These are phyloP conservation scores for Drosophila prostipennis DNA, from an alignment of 2,888 invertebrate genomes.

Conservation along the genomic window DNA sequence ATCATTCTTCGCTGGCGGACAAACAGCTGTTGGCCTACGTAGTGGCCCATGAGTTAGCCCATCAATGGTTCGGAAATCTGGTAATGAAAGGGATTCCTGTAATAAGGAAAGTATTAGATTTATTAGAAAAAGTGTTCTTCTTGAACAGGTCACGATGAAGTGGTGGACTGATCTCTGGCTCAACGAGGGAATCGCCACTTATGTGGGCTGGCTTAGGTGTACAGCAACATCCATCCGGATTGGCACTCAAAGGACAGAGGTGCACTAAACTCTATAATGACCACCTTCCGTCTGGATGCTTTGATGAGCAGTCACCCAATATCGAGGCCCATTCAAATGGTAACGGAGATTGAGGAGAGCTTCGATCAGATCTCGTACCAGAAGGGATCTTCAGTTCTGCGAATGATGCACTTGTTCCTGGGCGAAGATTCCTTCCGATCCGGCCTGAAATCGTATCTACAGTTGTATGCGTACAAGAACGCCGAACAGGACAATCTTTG, in stretches of 20 bases:
- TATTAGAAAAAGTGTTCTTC: no score
- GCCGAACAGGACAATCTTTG: constrained; percentile 94
- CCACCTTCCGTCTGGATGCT: constrained; percentile 89
- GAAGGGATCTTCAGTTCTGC: constrained; percentile 92
- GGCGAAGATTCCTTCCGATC: constrained; percentile 89
- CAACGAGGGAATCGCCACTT: constrained; percentile 91
- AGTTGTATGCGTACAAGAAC: constrained; percentile 87
- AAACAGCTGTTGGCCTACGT: constrained; percentile 86
- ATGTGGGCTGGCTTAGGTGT: constrained; percentile 87
- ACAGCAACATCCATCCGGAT: constrained; percentile 87
- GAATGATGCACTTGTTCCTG: constrained; percentile 95
- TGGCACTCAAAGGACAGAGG: constrained; percentile 87
- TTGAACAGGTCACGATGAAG: constrained; percentile 87
- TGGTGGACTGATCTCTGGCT: constrained; percentile 94
- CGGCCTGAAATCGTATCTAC: constrained; percentile 88
- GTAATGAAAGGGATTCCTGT: constrained; percentile 66
- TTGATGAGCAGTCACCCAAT: constrained; percentile 92
- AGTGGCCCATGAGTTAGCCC: constrained; percentile 90
- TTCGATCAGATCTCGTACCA: constrained; percentile 93
- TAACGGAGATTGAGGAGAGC: constrained; percentile 90
- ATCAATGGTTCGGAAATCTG: constrained; percentile 93
- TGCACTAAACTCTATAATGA: constrained; percentile 85
- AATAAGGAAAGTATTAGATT: no score
- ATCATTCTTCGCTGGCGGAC: constrained; percentile 86
- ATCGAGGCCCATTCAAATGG: constrained; percentile 89